Conservation (phyloP, 2,888 invertebrate species). For the Drosophila helvetica region DNA sequence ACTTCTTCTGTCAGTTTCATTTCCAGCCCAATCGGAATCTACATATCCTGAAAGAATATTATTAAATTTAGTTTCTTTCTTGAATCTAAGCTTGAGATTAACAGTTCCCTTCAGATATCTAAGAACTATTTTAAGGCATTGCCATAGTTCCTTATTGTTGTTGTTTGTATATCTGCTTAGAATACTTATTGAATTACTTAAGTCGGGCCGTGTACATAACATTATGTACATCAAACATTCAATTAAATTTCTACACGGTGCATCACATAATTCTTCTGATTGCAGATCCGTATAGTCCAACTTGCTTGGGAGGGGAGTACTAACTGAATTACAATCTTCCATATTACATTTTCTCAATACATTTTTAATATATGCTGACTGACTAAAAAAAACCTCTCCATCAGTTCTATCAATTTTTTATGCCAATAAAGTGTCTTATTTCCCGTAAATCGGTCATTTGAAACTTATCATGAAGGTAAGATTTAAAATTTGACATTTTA, state of each 20-base stretch:
- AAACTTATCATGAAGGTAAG: constrained; percentile 16
- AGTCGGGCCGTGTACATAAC: constrained; percentile 51
- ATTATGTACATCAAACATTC: constrained; percentile 47
- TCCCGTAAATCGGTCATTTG: constrained; percentile 34
- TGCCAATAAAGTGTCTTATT: too few relatives aligned
- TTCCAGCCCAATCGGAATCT: too few relatives aligned
- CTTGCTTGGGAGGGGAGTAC: too few relatives aligned
- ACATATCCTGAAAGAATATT: too few relatives aligned
- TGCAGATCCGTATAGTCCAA: too few relatives aligned
- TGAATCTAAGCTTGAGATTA: constrained; percentile 15
- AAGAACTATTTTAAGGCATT: constrained; percentile 50
- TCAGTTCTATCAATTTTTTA: constrained; percentile 33
- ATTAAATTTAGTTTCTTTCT: too few relatives aligned
- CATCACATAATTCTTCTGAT: too few relatives aligned
- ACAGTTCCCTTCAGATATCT: constrained; percentile 1
- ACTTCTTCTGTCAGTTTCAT: too few relatives aligned
- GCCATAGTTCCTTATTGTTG: constrained; percentile 58
- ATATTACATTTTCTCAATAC: too few relatives aligned
- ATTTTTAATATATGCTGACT: too few relatives aligned
- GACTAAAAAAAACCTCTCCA: too few relatives aligned
- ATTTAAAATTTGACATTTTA: constrained; percentile 44
- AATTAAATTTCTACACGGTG: constrained; percentile 48
- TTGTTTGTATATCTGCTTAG: constrained; percentile 58
- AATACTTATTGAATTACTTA: constrained; percentile 48
- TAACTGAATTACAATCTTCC: too few relatives aligned